Evolutionary conservation across 92 coral and sea anemone genomes (phyloP).

Genomic region (Epizoanthus rinbou): DNA sequence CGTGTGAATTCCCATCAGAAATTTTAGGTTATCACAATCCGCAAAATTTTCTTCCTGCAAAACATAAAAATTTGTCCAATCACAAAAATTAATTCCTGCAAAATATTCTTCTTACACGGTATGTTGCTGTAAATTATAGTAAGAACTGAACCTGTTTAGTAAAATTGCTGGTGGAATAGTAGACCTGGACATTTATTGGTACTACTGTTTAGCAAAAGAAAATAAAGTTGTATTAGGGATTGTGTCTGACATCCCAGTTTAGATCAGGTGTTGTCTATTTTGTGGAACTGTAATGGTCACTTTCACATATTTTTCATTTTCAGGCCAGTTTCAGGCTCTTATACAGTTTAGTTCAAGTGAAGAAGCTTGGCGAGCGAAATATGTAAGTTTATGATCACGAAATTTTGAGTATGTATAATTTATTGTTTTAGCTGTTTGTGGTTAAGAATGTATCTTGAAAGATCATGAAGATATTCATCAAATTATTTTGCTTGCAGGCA

Average conservation of each 20-base stretch:
- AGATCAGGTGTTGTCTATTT: neutral
- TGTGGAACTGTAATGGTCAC: neutral
- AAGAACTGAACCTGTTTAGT: too few species aligned
- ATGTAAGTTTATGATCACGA: constrained; percentile 54
- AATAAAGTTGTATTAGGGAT: too few species aligned
- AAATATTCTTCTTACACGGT: too few species aligned
- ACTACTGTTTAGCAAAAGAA: too few species aligned
- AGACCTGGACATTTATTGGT: too few species aligned
- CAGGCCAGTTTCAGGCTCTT: constrained; percentile 91
- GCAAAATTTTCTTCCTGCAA: too few species aligned
- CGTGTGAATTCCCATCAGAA: too few species aligned
- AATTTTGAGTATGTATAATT: neutral
- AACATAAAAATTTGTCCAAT: too few species aligned
- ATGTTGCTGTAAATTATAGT: too few species aligned
- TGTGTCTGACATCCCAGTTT: neutral
- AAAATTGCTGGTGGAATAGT: too few species aligned
- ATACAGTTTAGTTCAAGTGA: constrained; percentile 77
- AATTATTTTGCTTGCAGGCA: constrained; percentile 50
- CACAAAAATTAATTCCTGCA: too few species aligned
- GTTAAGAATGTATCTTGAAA: constrained; percentile 27
- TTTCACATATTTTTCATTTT: constrained; percentile 13
- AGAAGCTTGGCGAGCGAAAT: constrained; percentile 89
- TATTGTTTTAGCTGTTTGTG: neutral
- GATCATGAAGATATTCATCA: constrained; percentile 1
- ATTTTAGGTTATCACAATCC: too few species aligned